Conservation (phyloP, 1,140 invertebrate species). For the Drosophila truncata region DNA sequence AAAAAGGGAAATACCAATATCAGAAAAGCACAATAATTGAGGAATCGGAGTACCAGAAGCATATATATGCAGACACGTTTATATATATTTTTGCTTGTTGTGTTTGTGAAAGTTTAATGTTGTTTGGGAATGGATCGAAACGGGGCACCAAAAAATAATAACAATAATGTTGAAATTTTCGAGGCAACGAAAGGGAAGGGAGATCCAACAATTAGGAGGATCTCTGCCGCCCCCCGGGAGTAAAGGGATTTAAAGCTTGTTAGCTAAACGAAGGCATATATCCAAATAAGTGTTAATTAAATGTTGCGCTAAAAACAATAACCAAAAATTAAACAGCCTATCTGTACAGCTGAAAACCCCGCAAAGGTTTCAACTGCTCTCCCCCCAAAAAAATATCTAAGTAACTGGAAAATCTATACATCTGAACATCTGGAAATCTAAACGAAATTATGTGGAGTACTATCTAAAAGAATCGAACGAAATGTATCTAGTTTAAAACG, state of each 20-base stretch:
- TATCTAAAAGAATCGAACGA: conserved; percentile 22
- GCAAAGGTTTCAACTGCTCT: conserved; percentile 69
- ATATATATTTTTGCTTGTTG: conserved; percentile 74
- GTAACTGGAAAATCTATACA: conserved; percentile 9
- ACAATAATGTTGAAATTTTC: conserved; percentile 64
- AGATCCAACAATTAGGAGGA: neutral
- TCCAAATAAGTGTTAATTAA: conserved; percentile 52
- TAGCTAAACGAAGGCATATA: conserved; percentile 34
- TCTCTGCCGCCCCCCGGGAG: conserved; percentile 11
- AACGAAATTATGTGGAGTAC: conserved; percentile 12
- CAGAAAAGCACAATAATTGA: conserved; percentile 71
- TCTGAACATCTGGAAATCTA: conserved; percentile 6
- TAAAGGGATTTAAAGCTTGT: conserved; percentile 27
- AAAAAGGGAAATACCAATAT: conserved; percentile 17
- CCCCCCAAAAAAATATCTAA: conserved; percentile 6
- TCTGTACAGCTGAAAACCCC: conserved; percentile 45
- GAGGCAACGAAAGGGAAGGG: conserved; percentile 68
- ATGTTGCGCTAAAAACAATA: conserved; percentile 51
- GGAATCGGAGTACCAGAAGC: conserved; percentile 63
- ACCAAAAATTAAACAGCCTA: neutral
- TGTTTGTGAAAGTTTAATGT: conserved; percentile 73
- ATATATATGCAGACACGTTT: conserved; percentile 34
- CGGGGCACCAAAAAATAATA: conserved; percentile 49
- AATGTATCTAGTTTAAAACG: conserved; percentile 54
- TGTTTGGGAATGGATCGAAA: conserved; percentile 33